These are phyloP conservation scores for Drepana arcuata DNA, from an alignment of 1,140 invertebrate genomes.

Conservation along the genomic window DNA sequence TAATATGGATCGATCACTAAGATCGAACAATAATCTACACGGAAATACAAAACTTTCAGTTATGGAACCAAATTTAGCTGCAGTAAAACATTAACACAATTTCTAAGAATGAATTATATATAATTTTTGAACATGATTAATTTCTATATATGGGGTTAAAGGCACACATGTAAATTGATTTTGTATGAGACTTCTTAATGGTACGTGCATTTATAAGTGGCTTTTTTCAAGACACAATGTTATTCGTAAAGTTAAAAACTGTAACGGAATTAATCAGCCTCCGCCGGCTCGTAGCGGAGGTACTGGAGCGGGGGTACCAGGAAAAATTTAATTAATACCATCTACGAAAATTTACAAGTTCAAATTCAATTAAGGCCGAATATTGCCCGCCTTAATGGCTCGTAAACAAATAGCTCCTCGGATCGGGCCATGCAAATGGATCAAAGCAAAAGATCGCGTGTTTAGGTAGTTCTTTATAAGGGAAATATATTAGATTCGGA, in stretches of 20 bases:
- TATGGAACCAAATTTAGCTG: too few species aligned
- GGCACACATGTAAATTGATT: too few species aligned
- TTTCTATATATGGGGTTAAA: too few species aligned
- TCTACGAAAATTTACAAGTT: slow-evolving; percentile 36
- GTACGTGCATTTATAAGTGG: too few species aligned
- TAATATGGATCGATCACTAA: too few species aligned
- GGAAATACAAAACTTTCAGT: too few species aligned
- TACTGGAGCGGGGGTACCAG: slow-evolving; percentile 23
- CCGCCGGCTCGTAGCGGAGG: slow-evolving; percentile 12
- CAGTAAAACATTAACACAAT: too few species aligned
- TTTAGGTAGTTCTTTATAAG: slow-evolving; percentile 58
- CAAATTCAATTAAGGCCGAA: slow-evolving; percentile 43
- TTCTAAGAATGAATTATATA: too few species aligned
- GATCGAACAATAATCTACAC: too few species aligned
- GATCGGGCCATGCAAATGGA: slow-evolving; percentile 50
- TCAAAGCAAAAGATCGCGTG: slow-evolving; percentile 68
- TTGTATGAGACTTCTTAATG: too few species aligned
- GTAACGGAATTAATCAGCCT: slow-evolving; percentile 28
- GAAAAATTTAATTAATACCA: slow-evolving; percentile 38
- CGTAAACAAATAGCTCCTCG: slow-evolving; percentile 45
- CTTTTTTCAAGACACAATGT: too few species aligned
- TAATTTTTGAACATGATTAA: too few species aligned
- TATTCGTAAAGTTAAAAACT: slow-evolving; percentile 28
- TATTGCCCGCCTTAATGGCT: slow-evolving; percentile 34
- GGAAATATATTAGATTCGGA: slow-evolving; percentile 60